Base-by-base conservation (phyloP, 2,113 vertebrate genomes). In the Desmodus rotundus region DNA sequence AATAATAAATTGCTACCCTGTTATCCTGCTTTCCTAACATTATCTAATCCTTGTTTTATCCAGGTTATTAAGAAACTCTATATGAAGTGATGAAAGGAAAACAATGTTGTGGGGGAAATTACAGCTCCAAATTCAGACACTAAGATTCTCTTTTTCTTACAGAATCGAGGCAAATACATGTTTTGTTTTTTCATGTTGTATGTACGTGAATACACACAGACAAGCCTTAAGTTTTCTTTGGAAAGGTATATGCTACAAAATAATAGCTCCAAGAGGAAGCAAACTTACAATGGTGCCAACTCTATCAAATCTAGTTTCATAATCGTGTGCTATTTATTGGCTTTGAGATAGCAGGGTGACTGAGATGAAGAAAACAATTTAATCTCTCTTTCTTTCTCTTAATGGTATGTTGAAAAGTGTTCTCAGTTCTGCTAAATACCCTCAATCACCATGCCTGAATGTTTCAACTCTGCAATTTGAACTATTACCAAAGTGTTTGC, bases 1-100 rank as follows among this genome's bases (percentile, higher is more conserved):
- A 95, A 31, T 94, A 96, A 97, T 73, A 97, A 98, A 96, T 74
- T 83, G 28, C 41, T 95, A 74, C 7, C 31, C 7, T 95, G 17
- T 97, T 97, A 92, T 33, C 31, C 63, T 97, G 24, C 17, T 97
- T 76, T 92, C 96, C 98, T 95, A 93, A 70, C 78, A 95, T 72
- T 80, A 20, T 83, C 82, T 97, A 93, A 97, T 96, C 77, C 65
- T 95, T 93, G 33, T 77, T 94, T 89, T 63, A 78, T 36, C 50
- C 88, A 36, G 8, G 45, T 94, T 95, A 93, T 94, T 93, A 95
- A 96, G 85, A 76, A 91, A 96, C n/a, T 89, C 0, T 65, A 52
- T 92, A 74, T 24, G 61, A 89, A 74, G 74, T 56, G 2, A 83
- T 97, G 67, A 77, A 81, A 96, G 36, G 31, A 94, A 96, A 92